A percentile compares a stretch with the other conserved stretches of the same genome.
These are phyloP conservation scores for Sebastiscus tertius DNA, from an alignment of 2,797 vertebrate species.

Conservation along the genomic window DNA sequence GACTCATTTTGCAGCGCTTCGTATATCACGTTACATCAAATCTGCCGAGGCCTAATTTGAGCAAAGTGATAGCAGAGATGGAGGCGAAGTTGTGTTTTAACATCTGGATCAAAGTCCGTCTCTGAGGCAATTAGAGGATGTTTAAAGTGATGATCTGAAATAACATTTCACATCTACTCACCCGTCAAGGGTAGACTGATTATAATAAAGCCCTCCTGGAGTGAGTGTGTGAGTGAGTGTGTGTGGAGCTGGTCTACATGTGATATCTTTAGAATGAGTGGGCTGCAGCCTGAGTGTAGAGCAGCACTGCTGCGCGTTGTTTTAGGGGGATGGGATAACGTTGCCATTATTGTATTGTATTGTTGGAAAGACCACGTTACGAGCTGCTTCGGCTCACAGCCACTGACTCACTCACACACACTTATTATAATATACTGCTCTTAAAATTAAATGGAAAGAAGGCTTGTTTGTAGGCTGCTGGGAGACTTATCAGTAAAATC, in stretches of 20 bases:
- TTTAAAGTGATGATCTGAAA: constrained; percentile 35
- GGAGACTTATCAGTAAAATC: neutral
- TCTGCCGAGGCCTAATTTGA: constrained; percentile 7
- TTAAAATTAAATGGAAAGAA: neutral
- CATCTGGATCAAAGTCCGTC: constrained; percentile 31
- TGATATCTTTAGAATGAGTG: constrained; percentile 87
- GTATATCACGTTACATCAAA: neutral
- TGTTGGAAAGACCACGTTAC: constrained; percentile 44
- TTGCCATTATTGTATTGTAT: constrained; percentile 56
- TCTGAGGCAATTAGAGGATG: constrained; percentile 35
- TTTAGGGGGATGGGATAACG: constrained; percentile 64
- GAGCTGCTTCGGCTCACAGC: constrained; percentile 14
- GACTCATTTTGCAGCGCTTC: neutral
- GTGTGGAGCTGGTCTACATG: constrained; percentile 69
- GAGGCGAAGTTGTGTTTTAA: constrained; percentile 22
- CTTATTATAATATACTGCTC: neutral
- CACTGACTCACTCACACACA: neutral
- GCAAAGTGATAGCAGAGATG: neutral
- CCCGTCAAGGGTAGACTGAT: constrained; percentile 52
- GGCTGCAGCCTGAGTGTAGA: constrained; percentile 71
- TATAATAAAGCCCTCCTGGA: constrained; percentile 53
- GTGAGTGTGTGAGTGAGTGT: constrained; percentile 12
- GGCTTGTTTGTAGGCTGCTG: neutral
- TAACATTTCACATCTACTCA: constrained; percentile 55
- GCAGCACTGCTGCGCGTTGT: constrained; percentile 65